Evolutionary conservation across 1,140 invertebrate genomes (phyloP).

Genomic region (Drosophila eugracilis): DNA sequence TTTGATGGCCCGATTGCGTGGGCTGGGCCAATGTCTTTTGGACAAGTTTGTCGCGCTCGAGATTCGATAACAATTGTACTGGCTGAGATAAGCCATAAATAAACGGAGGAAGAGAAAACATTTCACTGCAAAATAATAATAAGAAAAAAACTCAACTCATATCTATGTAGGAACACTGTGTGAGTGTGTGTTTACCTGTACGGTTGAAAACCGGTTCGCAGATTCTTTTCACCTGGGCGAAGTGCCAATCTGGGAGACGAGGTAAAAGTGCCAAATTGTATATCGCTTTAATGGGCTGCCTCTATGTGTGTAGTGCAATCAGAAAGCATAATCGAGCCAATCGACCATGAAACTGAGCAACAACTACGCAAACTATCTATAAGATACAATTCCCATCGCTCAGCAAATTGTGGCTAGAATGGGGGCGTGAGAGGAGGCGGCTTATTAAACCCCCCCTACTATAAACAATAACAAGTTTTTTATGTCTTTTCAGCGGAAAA

Average conservation of each 20-base stretch:
- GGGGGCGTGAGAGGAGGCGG: neutral
- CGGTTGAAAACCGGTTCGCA: constrained; percentile 57
- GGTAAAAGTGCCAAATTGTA: constrained; percentile 70
- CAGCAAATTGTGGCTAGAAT: neutral
- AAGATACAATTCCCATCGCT: constrained; percentile 54
- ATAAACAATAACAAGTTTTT: constrained; percentile 51
- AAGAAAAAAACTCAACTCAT: constrained; percentile 9
- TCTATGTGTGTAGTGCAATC: constrained; percentile 50
- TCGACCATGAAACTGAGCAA: constrained; percentile 62
- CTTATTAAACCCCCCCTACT: constrained; percentile 30
- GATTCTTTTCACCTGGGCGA: constrained; percentile 32
- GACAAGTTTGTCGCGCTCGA: constrained; percentile 42
- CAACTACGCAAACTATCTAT: constrained; percentile 55
- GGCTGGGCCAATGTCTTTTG: constrained; percentile 44
- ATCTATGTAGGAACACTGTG: constrained; percentile 33
- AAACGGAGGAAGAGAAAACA: constrained; percentile 47
- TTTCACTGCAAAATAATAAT: constrained; percentile 10
- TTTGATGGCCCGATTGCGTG: constrained; percentile 57
- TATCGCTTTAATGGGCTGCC: constrained; percentile 52
- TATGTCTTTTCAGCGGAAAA: constrained; percentile 42
- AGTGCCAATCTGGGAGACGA: constrained; percentile 40
- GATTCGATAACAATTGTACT: constrained; percentile 57
- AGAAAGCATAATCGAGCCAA: constrained; percentile 69
- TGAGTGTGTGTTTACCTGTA: constrained; percentile 20
- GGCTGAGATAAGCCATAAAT: constrained; percentile 72